Conservation (phyloP, 92 coral and sea anemone species). For the Epizoanthus stellaris region DNA sequence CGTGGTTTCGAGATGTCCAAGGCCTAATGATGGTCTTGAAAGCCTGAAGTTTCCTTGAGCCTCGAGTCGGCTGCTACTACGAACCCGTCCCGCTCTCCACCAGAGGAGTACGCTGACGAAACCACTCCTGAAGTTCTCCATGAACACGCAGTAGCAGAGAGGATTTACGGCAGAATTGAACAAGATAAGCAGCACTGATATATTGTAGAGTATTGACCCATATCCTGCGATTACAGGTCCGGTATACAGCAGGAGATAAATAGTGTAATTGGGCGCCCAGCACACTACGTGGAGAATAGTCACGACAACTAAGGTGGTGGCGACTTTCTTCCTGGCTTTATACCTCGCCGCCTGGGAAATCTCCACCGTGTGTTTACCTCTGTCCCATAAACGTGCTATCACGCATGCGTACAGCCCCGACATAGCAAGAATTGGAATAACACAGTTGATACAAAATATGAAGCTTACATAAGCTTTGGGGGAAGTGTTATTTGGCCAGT, state of each 20-base stretch:
- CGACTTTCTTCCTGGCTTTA: constrained; percentile 72
- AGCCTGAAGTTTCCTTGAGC: background rate
- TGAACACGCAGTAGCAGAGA: constrained; percentile 73
- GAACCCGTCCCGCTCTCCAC: background rate
- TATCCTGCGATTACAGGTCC: constrained; percentile 58
- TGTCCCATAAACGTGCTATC: constrained; percentile 65
- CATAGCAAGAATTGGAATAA: constrained; percentile 69
- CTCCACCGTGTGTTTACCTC: constrained; percentile 48
- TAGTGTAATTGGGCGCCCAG: constrained; percentile 77
- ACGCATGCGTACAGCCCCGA: constrained; percentile 61
- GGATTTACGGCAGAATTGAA: constrained; percentile 82
- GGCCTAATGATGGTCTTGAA: background rate
- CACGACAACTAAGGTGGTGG: constrained; percentile 65
- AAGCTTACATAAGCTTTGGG: constrained; percentile 64
- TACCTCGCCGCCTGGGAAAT: constrained; percentile 71
- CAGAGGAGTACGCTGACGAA: constrained; percentile 10
- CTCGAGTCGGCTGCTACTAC: background rate
- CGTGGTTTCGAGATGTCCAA: too few species aligned
- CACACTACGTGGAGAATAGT: constrained; percentile 69
- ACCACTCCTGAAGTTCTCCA: constrained; percentile 65
- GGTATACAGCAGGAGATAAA: constrained; percentile 60
- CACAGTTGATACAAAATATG: constrained; percentile 68
- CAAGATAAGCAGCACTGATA: constrained; percentile 75
- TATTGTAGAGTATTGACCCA: constrained; percentile 72
- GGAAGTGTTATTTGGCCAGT: constrained; percentile 65